A percentile compares a stretch with the other conserved stretches of the same genome.
phyloP scores from a whole-genome alignment of 2,888 invertebrate genomes.

The Ganaspis brasiliensis region DNA sequence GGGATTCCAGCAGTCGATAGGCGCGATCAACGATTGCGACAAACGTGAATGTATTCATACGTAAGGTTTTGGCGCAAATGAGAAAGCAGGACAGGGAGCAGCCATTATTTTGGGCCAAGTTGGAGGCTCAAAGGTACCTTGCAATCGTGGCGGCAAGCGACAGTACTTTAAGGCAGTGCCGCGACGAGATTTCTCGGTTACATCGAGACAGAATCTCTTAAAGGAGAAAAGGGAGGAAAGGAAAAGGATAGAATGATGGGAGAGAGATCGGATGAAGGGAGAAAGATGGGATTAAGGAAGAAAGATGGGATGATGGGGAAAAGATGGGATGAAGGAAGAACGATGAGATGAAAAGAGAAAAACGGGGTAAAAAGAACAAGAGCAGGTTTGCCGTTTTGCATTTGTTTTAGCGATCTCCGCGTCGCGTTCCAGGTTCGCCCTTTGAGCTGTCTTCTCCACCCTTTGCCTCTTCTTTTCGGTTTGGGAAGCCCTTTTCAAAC shows the following conservation, averaged over 20 bases:
- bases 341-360: slow-evolving; percentile 45
- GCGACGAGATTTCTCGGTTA: slow-evolving; percentile 55
- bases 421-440: slow-evolving; percentile 65
- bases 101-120: slow-evolving; percentile 59
- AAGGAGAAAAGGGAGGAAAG: slow-evolving; percentile 47
- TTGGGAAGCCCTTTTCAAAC: slow-evolving; percentile 56
- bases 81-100: slow-evolving; percentile 54
- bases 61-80: slow-evolving; percentile 50
- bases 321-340: slow-evolving; percentile 40
- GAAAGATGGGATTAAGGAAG: neutral
- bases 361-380: slow-evolving; percentile 28
- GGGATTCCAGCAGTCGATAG: slow-evolving; percentile 30
- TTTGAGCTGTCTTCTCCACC: slow-evolving; percentile 75
- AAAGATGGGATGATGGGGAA: neutral
- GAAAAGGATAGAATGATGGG: slow-evolving; percentile 44
- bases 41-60: slow-evolving; percentile 25
- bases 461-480: slow-evolving; percentile 59
- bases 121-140: slow-evolving; percentile 49
- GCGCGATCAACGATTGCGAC: slow-evolving; percentile 37
- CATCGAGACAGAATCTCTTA: slow-evolving; percentile 20
- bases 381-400: slow-evolving; percentile 73
- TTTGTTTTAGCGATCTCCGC: slow-evolving; percentile 75
- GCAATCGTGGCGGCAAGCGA: slow-evolving; percentile 54
- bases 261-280: slow-evolving; percentile 47
- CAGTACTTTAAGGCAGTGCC: slow-evolving; percentile 75